Conservation (phyloP, 2,113 vertebrate genomes). For the Lichenostomus cassidix region DNA sequence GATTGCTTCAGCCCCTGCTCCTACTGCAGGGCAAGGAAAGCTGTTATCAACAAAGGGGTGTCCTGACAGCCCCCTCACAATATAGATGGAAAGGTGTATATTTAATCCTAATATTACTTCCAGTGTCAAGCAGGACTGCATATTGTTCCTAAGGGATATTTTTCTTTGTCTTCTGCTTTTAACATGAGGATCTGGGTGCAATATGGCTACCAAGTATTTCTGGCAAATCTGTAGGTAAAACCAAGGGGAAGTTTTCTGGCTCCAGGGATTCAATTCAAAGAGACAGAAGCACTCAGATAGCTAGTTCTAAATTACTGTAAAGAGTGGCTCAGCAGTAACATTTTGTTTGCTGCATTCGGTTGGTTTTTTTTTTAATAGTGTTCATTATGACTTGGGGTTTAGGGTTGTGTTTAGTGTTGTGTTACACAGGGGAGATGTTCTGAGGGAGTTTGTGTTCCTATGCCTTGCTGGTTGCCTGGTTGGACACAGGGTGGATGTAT, state of each 20-base stretch:
- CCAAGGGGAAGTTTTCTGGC: background rate
- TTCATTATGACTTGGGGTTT: background rate
- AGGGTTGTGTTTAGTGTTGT: background rate
- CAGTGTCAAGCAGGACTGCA: background rate
- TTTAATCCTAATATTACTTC: background rate
- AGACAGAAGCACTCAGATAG: background rate
- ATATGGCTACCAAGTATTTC: background rate
- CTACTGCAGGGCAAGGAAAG: background rate
- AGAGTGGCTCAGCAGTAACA: background rate
- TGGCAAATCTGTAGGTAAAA: background rate
- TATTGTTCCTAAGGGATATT: background rate
- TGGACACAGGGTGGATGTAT: accelerated
- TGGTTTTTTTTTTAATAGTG: background rate
- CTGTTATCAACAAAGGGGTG: background rate
- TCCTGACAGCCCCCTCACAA: background rate
- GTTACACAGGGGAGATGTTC: background rate
- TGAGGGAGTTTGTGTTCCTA: background rate
- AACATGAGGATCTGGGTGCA: background rate
- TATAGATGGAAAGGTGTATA: background rate
- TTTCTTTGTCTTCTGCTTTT: background rate
- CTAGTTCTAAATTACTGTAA: background rate
- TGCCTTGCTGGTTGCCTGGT: background rate
- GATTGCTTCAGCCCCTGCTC: background rate
- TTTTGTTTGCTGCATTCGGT: background rate
- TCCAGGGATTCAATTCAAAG: background rate